phyloP scores from a whole-genome alignment of 1,140 invertebrate genomes.

The Drosophila simulans region DNA sequence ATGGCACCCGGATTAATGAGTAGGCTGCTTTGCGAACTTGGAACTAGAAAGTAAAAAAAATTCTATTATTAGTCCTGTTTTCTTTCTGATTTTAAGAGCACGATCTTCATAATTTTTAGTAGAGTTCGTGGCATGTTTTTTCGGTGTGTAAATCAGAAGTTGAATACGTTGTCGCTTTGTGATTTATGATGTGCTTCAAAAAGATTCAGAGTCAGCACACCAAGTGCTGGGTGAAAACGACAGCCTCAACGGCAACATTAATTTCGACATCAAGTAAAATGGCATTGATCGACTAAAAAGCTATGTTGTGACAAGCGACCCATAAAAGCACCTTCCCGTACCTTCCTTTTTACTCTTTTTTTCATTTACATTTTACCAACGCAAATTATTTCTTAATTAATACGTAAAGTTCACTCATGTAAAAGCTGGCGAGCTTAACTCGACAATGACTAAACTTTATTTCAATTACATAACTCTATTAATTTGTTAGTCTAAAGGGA shows the following conservation, averaged over 20 bases:
- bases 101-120: too few relatives aligned
- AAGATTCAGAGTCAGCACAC: slow-evolving; percentile 21
- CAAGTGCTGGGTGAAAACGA: slow-evolving; percentile 15
- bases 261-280: slow-evolving; percentile 74
- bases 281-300: slow-evolving; percentile 75
- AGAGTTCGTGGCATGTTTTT: background rate
- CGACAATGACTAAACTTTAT: slow-evolving; percentile 4
- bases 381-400: slow-evolving; percentile 68
- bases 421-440: slow-evolving; percentile 37
- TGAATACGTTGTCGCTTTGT: slow-evolving; percentile 41
- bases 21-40: too few relatives aligned
- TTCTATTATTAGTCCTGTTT: too few relatives aligned
- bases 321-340: slow-evolving; percentile 15
- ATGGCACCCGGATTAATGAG: too few relatives aligned
- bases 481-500: slow-evolving; percentile 67
- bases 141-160: slow-evolving; percentile 20
- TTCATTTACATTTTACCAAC: background rate
- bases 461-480: slow-evolving; percentile 83
- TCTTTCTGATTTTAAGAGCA: too few relatives aligned
- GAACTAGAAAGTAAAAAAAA: too few relatives aligned
- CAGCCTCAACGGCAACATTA: slow-evolving; percentile 26
- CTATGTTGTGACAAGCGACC: slow-evolving; percentile 65
- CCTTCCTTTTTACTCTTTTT: background rate
- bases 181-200: slow-evolving; percentile 81
- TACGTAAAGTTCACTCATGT: slow-evolving; percentile 77